Conservation (phyloP, 2,888 invertebrate genomes). For the Standfussiana lucernea region DNA sequence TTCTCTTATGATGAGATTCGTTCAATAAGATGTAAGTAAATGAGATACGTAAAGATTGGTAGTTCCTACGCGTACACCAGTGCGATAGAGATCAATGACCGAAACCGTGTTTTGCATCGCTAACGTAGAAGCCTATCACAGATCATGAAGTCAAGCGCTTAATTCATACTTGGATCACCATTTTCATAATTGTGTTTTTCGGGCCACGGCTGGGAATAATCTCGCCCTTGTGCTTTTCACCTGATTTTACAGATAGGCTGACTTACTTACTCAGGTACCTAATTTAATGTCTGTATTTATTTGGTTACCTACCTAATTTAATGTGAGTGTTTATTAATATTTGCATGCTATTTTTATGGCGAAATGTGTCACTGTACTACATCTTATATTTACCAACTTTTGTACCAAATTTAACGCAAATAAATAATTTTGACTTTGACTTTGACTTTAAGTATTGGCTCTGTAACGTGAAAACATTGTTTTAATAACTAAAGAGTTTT, state of each 20-base stretch:
- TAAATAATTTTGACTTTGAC: too few species aligned
- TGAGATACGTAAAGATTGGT: background rate
- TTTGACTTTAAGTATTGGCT: too few species aligned
- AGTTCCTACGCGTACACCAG: background rate
- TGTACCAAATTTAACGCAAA: too few species aligned
- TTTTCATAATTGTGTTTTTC: background rate
- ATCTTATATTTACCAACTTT: too few species aligned
- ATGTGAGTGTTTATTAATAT: too few species aligned
- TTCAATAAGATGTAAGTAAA: slow-evolving; percentile 4
- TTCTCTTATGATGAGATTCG: background rate
- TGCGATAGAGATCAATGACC: slow-evolving; percentile 26
- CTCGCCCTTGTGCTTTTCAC: background rate
- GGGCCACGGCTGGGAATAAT: background rate
- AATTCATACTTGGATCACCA: background rate
- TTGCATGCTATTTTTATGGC: too few species aligned
- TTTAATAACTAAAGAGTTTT: too few species aligned
- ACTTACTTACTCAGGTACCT: too few species aligned
- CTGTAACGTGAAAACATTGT: too few species aligned
- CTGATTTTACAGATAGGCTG: background rate
- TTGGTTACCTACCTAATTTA: too few species aligned
- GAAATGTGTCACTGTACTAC: too few species aligned
- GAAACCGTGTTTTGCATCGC: background rate
- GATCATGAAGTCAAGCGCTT: background rate
- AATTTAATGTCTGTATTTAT: too few species aligned
- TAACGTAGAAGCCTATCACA: background rate